A percentile compares a stretch with the other conserved stretches of the same genome.
Conservation (phyloP, 37 sponge, comb jelly and placozoan genomes). For the Chondrilla cf. caribensis region DNA sequence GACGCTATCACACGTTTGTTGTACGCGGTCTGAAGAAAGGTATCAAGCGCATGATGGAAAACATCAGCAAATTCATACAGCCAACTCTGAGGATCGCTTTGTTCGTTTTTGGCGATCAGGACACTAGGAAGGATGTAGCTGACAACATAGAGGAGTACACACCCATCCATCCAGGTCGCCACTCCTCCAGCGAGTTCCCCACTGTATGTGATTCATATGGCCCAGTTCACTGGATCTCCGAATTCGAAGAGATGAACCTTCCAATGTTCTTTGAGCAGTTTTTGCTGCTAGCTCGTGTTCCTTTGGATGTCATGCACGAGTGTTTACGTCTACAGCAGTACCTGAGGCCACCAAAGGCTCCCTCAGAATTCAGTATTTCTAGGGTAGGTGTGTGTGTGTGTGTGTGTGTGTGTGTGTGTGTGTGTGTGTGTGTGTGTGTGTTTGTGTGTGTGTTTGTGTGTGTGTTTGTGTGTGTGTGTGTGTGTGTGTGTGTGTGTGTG, state of each 20-base stretch:
- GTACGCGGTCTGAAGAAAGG: conserved; percentile 60
- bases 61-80: conserved; percentile 15
- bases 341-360: conserved; percentile 30
- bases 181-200: neutral
- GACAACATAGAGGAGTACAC: neutral
- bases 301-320: conserved; percentile 87
- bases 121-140: too few relatives aligned
- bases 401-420: neutral
- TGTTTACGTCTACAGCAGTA: conserved; percentile 64
- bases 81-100: conserved; percentile 29
- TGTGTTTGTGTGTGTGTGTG: neutral
- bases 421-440: neutral
- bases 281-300: conserved; percentile 61
- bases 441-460: too few relatives aligned
- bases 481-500: neutral
- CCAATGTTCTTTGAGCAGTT: conserved; percentile 61
- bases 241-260: conserved; percentile 63
- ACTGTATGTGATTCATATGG: neutral
- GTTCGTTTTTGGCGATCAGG: neutral
- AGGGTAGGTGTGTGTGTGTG: conserved; percentile 34
- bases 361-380: conserved; percentile 66
- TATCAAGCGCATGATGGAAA: conserved; percentile 34
- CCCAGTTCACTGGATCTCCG: conserved; percentile 36
- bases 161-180: neutral
- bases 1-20: conserved; percentile 52